Percentiles rank a stretch among this genome's conserved stretches.
Conservation (phyloP, 2,888 invertebrate genomes). For the Melinaea menophilus region DNA sequence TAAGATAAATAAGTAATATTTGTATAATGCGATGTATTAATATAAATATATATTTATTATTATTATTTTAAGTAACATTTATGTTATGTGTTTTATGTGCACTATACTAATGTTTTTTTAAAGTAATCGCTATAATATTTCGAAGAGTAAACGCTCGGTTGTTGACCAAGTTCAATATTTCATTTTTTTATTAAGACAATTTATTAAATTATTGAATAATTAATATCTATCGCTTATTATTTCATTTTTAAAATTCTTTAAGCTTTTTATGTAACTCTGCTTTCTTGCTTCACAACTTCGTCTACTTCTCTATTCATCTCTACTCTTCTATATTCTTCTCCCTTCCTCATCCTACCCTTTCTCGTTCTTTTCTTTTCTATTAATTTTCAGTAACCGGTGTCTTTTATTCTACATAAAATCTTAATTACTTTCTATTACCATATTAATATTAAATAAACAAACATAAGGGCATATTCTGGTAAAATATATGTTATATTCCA, state of each 20-base stretch:
- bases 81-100: background rate
- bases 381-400: background rate
- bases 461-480: too few relatives aligned
- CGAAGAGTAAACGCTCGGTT: too few relatives aligned
- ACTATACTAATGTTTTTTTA: too few relatives aligned
- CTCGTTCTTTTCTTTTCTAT: conserved; percentile 26
- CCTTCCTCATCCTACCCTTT: conserved; percentile 31
- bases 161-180: too few relatives aligned
- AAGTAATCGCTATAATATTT: too few relatives aligned
- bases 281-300: conserved; percentile 38
- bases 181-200: too few relatives aligned
- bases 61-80: too few relatives aligned
- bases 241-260: conserved; percentile 31
- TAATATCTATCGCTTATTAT: conserved; percentile 14
- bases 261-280: conserved; percentile 19
- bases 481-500: too few relatives aligned
- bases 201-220: too few relatives aligned
- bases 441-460: too few relatives aligned
- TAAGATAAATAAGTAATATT: background rate
- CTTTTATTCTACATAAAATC: background rate
- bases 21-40: background rate
- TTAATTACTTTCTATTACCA: too few relatives aligned
- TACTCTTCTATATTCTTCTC: conserved; percentile 30
- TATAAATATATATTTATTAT: too few relatives aligned
- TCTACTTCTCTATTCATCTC: conserved; percentile 22